Conservation (phyloP, 2,113 vertebrate genomes). For the human (Homo sapiens) region DNA sequence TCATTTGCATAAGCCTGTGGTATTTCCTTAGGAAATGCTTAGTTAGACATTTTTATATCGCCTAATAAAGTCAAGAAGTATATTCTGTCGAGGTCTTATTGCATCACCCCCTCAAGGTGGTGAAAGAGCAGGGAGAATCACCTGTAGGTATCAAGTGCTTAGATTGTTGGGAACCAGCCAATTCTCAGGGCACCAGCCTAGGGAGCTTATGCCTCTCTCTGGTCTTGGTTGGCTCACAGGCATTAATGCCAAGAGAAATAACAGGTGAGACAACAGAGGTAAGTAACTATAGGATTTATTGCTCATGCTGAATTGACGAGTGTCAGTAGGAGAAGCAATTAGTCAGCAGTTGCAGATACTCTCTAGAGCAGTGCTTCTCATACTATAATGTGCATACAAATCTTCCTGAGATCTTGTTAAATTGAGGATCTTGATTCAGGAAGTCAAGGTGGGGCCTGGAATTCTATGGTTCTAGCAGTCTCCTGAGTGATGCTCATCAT, state of each 20-base stretch:
- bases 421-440: neutral
- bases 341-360: neutral
- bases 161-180: neutral
- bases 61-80: neutral
- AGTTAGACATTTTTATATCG: neutral
- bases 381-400: neutral
- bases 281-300: neutral
- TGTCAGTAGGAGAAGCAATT: neutral
- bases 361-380: neutral
- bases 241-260: neutral
- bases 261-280: neutral
- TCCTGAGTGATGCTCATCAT: neutral
- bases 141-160: neutral
- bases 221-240: neutral
- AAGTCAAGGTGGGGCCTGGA: neutral
- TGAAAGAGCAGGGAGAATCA: neutral
- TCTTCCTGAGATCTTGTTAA: neutral
- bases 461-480: neutral
- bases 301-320: neutral
- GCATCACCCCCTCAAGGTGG: neutral
- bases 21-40: constrained; percentile 37
- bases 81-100: neutral
- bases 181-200: neutral
- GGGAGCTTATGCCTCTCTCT: neutral
- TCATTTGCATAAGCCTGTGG: neutral